These are phyloP conservation scores for Halichondria panicea DNA, from an alignment of 37 sponge, comb jelly and placozoan species.

Conservation along the genomic window DNA sequence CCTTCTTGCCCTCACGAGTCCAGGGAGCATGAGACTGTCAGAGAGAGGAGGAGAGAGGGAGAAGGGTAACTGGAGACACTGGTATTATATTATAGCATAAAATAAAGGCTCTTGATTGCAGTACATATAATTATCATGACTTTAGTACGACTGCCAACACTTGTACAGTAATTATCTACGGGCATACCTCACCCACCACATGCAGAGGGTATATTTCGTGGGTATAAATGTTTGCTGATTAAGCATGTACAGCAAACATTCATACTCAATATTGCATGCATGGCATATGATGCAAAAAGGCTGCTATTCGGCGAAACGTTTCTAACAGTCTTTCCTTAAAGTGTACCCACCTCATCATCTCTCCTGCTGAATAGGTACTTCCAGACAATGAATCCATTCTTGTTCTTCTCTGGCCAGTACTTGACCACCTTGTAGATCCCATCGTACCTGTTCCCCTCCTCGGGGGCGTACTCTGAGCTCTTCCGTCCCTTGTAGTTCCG, in stretches of 20 bases:
- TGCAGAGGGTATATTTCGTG: too few relatives aligned
- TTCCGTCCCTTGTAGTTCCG: constrained; percentile 84
- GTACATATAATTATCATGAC: too few relatives aligned
- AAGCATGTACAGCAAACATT: background rate
- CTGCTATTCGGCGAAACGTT: too few relatives aligned
- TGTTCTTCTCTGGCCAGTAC: constrained; percentile 91
- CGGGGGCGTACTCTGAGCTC: constrained; percentile 81
- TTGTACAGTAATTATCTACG: too few relatives aligned
- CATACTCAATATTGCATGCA: background rate
- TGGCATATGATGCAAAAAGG: too few relatives aligned
- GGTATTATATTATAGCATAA: too few relatives aligned
- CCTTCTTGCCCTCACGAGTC: constrained; percentile 77
- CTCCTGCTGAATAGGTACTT: constrained; percentile 79
- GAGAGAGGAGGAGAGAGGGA: constrained; percentile 2
- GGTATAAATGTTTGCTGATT: background rate
- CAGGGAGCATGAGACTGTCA: constrained; percentile 86
- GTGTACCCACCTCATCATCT: constrained; percentile 49
- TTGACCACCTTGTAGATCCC: constrained; percentile 93
- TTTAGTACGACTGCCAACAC: too few relatives aligned
- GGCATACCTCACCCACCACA: too few relatives aligned
- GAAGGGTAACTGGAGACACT: too few relatives aligned
- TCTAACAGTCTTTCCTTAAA: background rate
- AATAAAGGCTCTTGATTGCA: too few relatives aligned
- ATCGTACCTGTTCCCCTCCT: constrained; percentile 93
- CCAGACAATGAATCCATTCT: constrained; percentile 84